Conservation (phyloP, 2,888 invertebrate genomes). For the Philereme transversata region DNA sequence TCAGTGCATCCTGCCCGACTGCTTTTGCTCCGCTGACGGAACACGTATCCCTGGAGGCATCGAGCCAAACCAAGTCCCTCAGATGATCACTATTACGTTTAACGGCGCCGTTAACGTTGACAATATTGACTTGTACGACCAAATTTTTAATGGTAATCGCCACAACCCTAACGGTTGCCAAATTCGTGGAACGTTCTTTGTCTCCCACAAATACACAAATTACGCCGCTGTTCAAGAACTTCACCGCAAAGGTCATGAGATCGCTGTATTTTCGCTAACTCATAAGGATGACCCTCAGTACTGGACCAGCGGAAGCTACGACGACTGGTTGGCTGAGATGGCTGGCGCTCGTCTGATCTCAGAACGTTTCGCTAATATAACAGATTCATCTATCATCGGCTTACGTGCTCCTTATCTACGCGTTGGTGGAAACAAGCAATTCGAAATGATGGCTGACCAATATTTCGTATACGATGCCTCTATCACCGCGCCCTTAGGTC, state of each 20-base stretch:
- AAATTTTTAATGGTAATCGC: conserved; percentile 93
- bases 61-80: conserved; percentile 93
- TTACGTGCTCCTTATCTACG: conserved; percentile 94
- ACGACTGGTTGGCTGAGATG: conserved; percentile 97
- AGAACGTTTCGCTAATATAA: conserved; percentile 95
- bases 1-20: conserved; percentile 94
- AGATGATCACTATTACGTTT: conserved; percentile 96
- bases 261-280: conserved; percentile 95
- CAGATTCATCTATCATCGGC: conserved; percentile 95
- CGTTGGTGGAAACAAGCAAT: conserved; percentile 97
- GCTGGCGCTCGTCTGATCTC: conserved; percentile 94
- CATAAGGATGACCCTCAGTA: conserved; percentile 96
- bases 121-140: conserved; percentile 96
- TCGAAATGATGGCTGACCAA: conserved; percentile 98
- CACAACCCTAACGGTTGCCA: conserved; percentile 95
- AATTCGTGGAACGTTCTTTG: conserved; percentile 95
- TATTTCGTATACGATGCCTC: conserved; percentile 97
- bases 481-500: conserved; percentile 94
- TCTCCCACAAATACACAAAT: conserved; percentile 96
- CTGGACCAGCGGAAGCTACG: conserved; percentile 94
- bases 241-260: conserved; percentile 95
- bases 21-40: conserved; percentile 96
- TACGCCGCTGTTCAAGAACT: conserved; percentile 95
- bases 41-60: conserved; percentile 94
- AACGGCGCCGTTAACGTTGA: conserved; percentile 96